Evolutionary conservation across 2,888 invertebrate genomes (phyloP).

Genomic region (Parapristionchus giblindavisi): DNA sequence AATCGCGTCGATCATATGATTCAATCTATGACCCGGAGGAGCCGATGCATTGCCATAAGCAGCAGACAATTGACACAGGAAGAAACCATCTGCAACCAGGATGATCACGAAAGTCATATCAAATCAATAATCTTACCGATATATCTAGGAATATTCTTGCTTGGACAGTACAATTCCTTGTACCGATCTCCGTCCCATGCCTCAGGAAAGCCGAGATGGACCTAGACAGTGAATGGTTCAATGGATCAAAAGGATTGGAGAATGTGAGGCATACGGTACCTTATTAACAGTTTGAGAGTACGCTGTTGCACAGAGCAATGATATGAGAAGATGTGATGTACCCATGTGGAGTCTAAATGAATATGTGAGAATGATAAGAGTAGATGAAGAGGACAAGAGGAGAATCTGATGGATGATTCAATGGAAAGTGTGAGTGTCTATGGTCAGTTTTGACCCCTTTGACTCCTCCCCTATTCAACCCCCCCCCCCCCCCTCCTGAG

Average conservation of each 20-base stretch:
- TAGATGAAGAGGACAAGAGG: no score
- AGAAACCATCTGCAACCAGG: slow-evolving; percentile 64
- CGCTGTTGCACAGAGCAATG: no score
- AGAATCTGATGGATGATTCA: no score
- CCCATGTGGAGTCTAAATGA: no score
- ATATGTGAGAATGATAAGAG: no score
- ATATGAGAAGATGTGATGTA: no score
- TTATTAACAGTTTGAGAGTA: slow-evolving; percentile 19
- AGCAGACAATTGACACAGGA: slow-evolving; percentile 69
- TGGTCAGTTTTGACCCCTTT: no score
- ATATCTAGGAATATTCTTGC: slow-evolving; percentile 67
- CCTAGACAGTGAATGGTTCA: slow-evolving; percentile 37
- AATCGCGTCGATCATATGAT: slow-evolving; percentile 69
- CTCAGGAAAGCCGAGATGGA: slow-evolving; percentile 65
- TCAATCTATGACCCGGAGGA: slow-evolving; percentile 65
- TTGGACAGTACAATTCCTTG: slow-evolving; percentile 65
- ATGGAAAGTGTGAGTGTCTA: no score
- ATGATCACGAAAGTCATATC: background rate
- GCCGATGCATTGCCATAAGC: slow-evolving; percentile 65
- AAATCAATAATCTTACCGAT: slow-evolving; percentile 51
- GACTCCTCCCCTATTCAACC: no score
- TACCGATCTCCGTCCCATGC: slow-evolving; percentile 69
- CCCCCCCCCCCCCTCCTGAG: no score
- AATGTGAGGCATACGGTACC: background rate
- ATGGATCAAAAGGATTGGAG: background rate